Base-by-base conservation (phyloP, 2,888 invertebrate genomes). In the Drosophila nigricruria region DNA sequence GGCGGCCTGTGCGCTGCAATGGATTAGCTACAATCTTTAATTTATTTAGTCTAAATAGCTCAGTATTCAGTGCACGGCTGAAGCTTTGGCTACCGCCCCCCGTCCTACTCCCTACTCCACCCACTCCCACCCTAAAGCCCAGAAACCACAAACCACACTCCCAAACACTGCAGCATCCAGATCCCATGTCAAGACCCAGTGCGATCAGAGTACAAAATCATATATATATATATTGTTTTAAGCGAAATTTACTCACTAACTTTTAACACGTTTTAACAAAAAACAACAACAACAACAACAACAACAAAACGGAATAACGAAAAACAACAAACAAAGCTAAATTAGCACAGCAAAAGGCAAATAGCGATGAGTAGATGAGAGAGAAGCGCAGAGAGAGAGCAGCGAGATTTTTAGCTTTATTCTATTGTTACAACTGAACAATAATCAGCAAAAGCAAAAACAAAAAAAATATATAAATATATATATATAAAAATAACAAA, bases 181-280 rank as follows among this genome's bases (percentile, higher is more conserved):
- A 40, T 50, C 40, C 16, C 49, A 20, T 30, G 14, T 45, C 42
- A 49, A 58, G 50, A 71, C 64, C 67, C 79, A 82, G 79, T 81
- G 76, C 70, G 60, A 77, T 67, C 54, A 82, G 82, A 81, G 82
- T 82, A 81, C 81, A 82, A 81, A 81, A 65, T 66, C 42, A 65
- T 50, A 58, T 60, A 43, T 50, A 58, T 60, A 43, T 45, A 57
- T 63, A 43, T 63, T 66, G 42, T 66, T 63, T 70, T 67, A 70
- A 76, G 64, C 42, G 20, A 71, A 63, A 76, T 60, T 20, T 61
- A 75, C 76, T 76, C 76, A 71, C 67, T 76, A 67, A 67, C n/a
- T 61, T 59, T 71, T 59, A 75, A 64, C 53, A 38, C 27, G 43
- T 38, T 66, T 61, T 45, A 36, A 76, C 75, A n/a, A 30, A 27